Evolutionary conservation across 2,888 invertebrate genomes (phyloP).

Genomic region (Tipula helvola): DNA sequence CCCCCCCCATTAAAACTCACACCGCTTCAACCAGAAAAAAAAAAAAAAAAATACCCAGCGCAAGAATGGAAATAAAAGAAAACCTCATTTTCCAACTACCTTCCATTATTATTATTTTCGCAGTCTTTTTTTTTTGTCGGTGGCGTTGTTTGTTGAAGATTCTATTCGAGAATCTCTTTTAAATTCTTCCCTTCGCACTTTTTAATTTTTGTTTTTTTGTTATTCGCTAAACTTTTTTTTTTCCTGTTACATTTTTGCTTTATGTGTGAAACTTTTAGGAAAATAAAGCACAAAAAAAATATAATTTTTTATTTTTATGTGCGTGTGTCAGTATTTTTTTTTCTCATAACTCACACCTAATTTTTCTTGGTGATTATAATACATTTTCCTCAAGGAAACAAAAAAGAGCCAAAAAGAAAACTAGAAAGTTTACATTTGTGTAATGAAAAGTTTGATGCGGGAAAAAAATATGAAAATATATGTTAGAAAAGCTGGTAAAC

Average conservation of each 20-base stretch:
- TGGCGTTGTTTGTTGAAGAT: conserved; percentile 5
- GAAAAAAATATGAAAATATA: background rate
- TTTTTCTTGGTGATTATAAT: background rate
- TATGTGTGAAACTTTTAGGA: conserved; percentile 5
- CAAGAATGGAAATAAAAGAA: background rate
- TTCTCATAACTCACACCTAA: background rate
- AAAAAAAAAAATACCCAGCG: background rate
- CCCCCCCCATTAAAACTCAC: background rate
- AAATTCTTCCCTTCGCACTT: conserved; percentile 6
- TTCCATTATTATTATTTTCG: conserved; percentile 8
- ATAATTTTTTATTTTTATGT: background rate
- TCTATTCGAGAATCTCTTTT: background rate
- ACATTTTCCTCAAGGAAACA: background rate
- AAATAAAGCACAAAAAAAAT: background rate
- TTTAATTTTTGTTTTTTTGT: background rate
- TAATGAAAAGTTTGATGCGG: background rate
- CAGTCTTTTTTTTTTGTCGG: background rate
- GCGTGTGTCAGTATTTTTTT: conserved; percentile 8
- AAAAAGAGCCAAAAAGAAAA: background rate
- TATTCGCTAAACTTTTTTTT: background rate
- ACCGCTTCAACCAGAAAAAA: background rate
- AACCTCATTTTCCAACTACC: background rate
- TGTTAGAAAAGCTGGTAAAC: background rate
- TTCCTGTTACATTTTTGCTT: background rate
- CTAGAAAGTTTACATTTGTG: background rate